Evolutionary conservation across 1,140 invertebrate species (phyloP), one percentile per base, ranked within the genome.

Genomic region (Dufourea novaeangliae): DNA sequence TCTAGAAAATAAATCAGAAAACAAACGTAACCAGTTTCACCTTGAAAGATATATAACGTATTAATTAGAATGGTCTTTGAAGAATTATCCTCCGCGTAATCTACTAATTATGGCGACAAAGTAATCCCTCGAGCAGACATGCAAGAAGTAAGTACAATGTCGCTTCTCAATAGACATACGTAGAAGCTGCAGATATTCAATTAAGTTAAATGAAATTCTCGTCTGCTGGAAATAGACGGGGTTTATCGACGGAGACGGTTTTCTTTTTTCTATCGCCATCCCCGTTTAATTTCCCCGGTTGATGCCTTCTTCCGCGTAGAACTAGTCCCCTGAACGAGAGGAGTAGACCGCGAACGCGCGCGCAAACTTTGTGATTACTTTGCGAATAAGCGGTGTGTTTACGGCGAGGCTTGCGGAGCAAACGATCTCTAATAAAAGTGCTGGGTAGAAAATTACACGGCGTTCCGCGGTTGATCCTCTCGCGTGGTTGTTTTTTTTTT

Each of bases 311-410:
- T 34, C 29, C 29, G 29, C 17, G 56, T n/a, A 14, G 29, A 34
- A 34, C 56, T 29, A 20, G 34, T 22, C 57, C 29, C 14, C 5
- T n/a, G 3, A 34, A 10, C 20, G 27, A 14, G 14, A 10, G 5
- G 12, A 17, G 5, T 2, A 34, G 56, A 14, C 2, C 2, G 50
- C 22, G 0, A n/a, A 8, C 39, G 50, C 29, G 25, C 29, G 14
- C 56, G 56, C 20, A 59, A 59, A 59, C 32, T 61, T 61, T 61
- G 57, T 61, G 57, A 61, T 61, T 37, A 61, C 34, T 61, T 61
- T 61, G 32, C 57, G 57, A 37, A 22, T 61, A 61, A 61, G 57
- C 57, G 57, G 10, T 34, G 57, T n/a, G 57, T 61, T 61, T 61
- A 61, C 57, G 29, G 29, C 29, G 14, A n/a, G 56, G 29, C 7